Evolutionary conservation across 2,797 vertebrate genomes (phyloP), one percentile per base, ranked within the genome.

Genomic region (Rhinophrynus dorsalis): DNA sequence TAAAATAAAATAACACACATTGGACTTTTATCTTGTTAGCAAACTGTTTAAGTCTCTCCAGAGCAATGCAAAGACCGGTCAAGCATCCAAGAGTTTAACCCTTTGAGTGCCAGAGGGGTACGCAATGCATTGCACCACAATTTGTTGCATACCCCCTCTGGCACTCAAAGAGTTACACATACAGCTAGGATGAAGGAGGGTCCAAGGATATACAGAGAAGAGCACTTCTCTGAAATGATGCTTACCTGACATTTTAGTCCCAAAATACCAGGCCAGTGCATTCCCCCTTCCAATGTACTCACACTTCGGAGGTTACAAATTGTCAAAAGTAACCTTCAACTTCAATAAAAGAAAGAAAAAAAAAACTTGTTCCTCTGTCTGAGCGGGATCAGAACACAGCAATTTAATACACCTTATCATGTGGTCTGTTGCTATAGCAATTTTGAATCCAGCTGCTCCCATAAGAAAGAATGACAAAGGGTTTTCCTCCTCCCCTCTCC

Each of bases 401-500:
- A 96, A 96, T 95, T 92, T 93, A 96, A 96, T 94, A 95, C 92
- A 94, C 91, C 90, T 92, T 89, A 93, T 96, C 95, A 96, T 95
- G 96, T 97, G 94, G 90, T 92, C 83, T 79, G 95, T 96, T 94
- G 79, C 95, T 90, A 98, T 96, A 88, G 95, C 75, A 95, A 92
- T 94, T 83, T 84, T 91, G 92, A 92, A 92, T 94, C 92, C 89
- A 91, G 91, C 90, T 89, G 84, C 92, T 92, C 85, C 68, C 77
- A 87, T 87, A 87, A 89, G 92, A 93, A 94, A 87, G 91, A 90
- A 90, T 92, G 84, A 90, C 83, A 89, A 87, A 87, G 90, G 89
- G 83, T 88, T 61, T 67, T 45, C 63, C 29, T 75, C 74, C 78
- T 88, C 86, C 84, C 76, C 82, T 85, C 83, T 85, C 83, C 77